Conservation (phyloP, 2,797 vertebrate species). For the Neosalanx taihuensis region DNA sequence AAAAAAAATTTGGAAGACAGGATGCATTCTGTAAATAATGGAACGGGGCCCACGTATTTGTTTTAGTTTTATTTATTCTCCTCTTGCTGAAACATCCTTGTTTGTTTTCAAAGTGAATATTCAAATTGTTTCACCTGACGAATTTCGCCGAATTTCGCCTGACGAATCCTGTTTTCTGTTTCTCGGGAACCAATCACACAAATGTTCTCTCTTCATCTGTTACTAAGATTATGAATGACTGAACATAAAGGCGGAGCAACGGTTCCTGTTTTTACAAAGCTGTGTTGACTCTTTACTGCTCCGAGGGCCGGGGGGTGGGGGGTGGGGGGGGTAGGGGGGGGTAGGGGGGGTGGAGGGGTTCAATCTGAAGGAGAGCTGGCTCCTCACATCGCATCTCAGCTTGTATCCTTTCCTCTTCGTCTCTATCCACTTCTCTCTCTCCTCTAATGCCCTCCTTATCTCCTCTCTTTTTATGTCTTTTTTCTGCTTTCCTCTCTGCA, state of each 20-base stretch:
- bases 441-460: too few species aligned
- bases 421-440: slow-evolving; percentile 10
- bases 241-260: slow-evolving; percentile 14
- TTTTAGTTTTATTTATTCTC: slow-evolving; percentile 17
- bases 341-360: too few species aligned
- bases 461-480: too few species aligned
- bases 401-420: slow-evolving; percentile 12
- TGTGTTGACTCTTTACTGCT: neutral
- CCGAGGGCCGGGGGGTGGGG: too few species aligned
- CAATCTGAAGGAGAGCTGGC: neutral
- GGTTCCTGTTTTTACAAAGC: slow-evolving; percentile 14
- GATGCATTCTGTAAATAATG: neutral
- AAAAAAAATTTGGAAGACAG: neutral
- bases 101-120: slow-evolving; percentile 3
- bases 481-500: too few species aligned
- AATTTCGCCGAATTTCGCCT: too few species aligned
- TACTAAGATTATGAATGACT: slow-evolving; percentile 6
- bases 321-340: too few species aligned
- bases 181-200: neutral
- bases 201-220: neutral
- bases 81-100: neutral
- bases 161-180: neutral
- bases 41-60: neutral
- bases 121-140: neutral
- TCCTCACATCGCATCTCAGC: neutral